Evolutionary conservation across 2,888 invertebrate species (phyloP).

Genomic region (Napeogenes sylphis): DNA sequence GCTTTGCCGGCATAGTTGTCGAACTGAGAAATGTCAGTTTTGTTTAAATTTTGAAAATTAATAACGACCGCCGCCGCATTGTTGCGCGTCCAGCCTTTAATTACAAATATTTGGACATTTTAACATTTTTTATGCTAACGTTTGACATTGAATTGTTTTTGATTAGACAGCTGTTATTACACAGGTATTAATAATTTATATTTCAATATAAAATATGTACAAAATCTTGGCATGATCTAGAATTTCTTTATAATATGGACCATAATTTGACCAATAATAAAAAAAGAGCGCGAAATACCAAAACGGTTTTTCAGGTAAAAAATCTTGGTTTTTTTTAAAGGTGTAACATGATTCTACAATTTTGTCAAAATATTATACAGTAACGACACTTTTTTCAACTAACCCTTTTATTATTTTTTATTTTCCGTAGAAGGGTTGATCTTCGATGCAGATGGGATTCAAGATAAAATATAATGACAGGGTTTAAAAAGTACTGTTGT

Average conservation of each 20-base stretch:
- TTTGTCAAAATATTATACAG: slow-evolving; percentile 75
- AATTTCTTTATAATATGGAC: background rate
- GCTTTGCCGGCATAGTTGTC: slow-evolving; percentile 64
- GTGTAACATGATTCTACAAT: slow-evolving; percentile 64
- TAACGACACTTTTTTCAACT: slow-evolving; percentile 52
- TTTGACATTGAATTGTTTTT: slow-evolving; percentile 26
- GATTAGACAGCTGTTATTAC: slow-evolving; percentile 15
- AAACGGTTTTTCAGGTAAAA: slow-evolving; percentile 5
- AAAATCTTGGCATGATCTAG: too few relatives aligned
- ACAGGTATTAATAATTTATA: slow-evolving; percentile 5
- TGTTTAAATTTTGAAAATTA: slow-evolving; percentile 75
- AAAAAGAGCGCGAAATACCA: slow-evolving; percentile 8
- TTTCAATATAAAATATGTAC: too few relatives aligned
- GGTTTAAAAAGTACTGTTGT: slow-evolving; percentile 20
- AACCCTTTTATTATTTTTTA: slow-evolving; percentile 51
- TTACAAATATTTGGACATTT: slow-evolving; percentile 72
- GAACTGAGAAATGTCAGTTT: slow-evolving; percentile 69
- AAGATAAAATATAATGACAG: slow-evolving; percentile 58
- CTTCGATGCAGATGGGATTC: slow-evolving; percentile 60
- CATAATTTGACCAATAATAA: too few relatives aligned
- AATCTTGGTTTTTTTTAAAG: slow-evolving; percentile 27
- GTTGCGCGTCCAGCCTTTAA: slow-evolving; percentile 58
- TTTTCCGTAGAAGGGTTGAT: slow-evolving; percentile 51
- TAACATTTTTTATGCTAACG: slow-evolving; percentile 41
- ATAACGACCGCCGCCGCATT: slow-evolving; percentile 58